A percentile compares a stretch with the other conserved stretches of the same genome.
Conservation (phyloP, 2,888 invertebrate genomes). For the Platycnemis pennipes region DNA sequence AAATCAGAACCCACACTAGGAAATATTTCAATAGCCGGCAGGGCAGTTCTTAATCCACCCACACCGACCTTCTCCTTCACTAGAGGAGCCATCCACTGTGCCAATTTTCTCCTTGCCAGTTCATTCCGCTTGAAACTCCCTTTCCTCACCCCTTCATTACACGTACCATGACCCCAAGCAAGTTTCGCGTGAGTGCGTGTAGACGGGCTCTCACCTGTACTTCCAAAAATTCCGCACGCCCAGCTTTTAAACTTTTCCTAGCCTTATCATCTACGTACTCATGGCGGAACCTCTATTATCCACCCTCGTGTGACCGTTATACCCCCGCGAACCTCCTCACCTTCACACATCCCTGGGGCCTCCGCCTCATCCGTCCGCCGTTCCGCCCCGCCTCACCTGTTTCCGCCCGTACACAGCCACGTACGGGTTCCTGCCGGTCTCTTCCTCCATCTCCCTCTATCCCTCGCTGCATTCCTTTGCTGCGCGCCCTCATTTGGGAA, state of each 20-base stretch:
- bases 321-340: too few species aligned
- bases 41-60: not conserved
- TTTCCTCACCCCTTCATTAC: too few species aligned
- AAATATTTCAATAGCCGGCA: not conserved
- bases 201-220: not conserved
- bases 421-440: not conserved
- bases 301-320: too few species aligned
- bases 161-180: too few species aligned
- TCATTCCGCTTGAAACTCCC: too few species aligned
- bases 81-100: not conserved
- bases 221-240: not conserved
- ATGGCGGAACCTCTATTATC: not conserved
- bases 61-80: not conserved
- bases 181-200: not conserved
- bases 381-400: not conserved
- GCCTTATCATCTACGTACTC: too few species aligned
- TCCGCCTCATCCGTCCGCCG: not conserved
- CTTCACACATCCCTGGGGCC: not conserved
- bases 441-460: not conserved
- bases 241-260: not conserved
- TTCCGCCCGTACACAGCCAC: not conserved
- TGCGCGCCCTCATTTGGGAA: slow-evolving; percentile 8
- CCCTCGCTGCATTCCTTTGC: not conserved
- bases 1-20: not conserved
- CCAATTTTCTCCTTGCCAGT: not conserved